These are phyloP conservation scores for Nesogale talazaci DNA, from an alignment of 2,113 vertebrate genomes.

Conservation along the genomic window DNA sequence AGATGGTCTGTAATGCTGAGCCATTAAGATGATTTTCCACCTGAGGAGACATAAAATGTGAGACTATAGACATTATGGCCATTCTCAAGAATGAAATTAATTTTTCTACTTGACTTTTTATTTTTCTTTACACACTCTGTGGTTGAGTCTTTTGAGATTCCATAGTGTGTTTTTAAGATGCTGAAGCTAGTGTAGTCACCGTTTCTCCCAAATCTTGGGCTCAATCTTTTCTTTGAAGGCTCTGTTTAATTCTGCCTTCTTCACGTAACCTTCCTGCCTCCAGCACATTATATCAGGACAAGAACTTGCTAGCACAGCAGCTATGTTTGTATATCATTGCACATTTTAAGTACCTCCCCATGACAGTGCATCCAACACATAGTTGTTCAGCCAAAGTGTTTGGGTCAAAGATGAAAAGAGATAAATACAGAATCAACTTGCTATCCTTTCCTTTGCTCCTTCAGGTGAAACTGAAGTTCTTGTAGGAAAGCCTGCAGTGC, in stretches of 20 bases:
- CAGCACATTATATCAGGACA: neutral
- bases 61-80: neutral
- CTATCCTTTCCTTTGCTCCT: neutral
- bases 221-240: neutral
- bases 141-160: neutral
- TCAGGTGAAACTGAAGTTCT: neutral
- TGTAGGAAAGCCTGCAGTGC: neutral
- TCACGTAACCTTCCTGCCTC: neutral
- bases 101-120: neutral
- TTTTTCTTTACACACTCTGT: neutral
- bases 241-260: neutral
- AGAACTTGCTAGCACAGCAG: neutral
- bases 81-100: neutral
- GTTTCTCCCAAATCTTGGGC: neutral
- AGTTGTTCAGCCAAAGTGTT: neutral
- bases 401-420: neutral
- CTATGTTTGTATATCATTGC: neutral
- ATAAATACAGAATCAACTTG: neutral
- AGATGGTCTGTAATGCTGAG: neutral
- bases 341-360: neutral
- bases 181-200: accelerated
- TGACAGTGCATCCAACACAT: neutral
- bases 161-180: neutral
- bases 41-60: neutral
- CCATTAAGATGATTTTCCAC: neutral